Evolutionary conservation across 2,113 vertebrate genomes (phyloP), one percentile per base, ranked within the genome.

Genomic region (Salvelinus namaycush): DNA sequence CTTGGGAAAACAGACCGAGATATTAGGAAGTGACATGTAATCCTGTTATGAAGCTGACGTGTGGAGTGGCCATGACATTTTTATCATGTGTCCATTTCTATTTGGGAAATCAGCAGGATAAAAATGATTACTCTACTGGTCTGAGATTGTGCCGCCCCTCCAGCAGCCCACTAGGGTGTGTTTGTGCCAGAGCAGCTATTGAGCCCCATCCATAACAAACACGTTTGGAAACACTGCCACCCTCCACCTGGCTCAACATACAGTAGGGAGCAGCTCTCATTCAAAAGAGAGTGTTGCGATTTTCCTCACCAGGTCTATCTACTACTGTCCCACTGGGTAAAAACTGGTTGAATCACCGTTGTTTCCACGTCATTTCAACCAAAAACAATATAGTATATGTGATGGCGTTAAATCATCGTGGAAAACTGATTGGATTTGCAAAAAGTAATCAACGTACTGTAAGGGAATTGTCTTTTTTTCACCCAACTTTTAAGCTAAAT

Each of bases 61-160:
- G 95, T 90, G 93, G 94, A 96, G 95, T 93, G 94, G 94, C 92
- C 93, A 87, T 97, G 97, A 97, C 97, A 96, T 96, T 97, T 97
- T 98, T 97, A 99, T 98, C 97, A 98, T 96, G 89, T 96, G 97
- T 98, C 96, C 95, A 95, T 96, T 97, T 97, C 96, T 96, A 97
- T 98, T 98, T 98, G 94, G 94, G 94, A 96, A 98, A 98, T 96
- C 94, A 93, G 93, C 93, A 82, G 94, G 96, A 95, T 96, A 96
- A 97, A 99, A 97, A 96, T 96, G 95, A 98, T 98, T 96, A 97
- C 95, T 90, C 92, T 29, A 73, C 94, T 92, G 86, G 79, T 93
- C 91, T 81, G 93, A 94, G 94, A 93, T 93, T 91, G 79, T 79
- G 87, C 91, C 93, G 91, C 93, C 94, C 93, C 94, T 93, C 92